Evolutionary conservation across 1,140 invertebrate genomes (phyloP), one percentile per base, ranked within the genome.

Genomic region (Aplysia californica): DNA sequence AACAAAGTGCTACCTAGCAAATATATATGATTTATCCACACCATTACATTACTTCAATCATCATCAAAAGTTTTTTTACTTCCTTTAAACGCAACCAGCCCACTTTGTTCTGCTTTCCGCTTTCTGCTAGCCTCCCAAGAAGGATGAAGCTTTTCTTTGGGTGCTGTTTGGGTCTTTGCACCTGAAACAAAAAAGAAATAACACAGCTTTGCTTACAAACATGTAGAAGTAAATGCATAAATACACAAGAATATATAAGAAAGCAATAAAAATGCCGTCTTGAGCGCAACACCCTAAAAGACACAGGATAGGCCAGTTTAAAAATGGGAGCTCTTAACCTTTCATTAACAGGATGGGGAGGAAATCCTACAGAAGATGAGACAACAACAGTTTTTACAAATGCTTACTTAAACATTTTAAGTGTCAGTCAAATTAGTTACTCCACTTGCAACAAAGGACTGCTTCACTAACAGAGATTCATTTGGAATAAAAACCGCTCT

Each of bases 91-190:
- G 55, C 58, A 38, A n/a, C 33, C 15, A 72, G 10, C 3, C 56
- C 36, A 72, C 70, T 72, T 58, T 72, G 70, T 38, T 72, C 70
- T 38, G 70, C 70, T 72, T 64, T 72, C 0, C 70, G 55, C 41
- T 61, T 72, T 26, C 41, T 72, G 36, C 70, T 72, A 2, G 70
- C 70, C 39, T 72, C 70, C 70, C 70, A 72, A 1, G 70, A 72
- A 2, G 70, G 70, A 41, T 72, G 70, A 5, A 72, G 58, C 56
- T 72, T 72, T 72, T 72, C 70, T 23, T 10, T 15, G 10, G 44
- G n/a, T 50, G 44, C 10, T 15, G n/a, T 50, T 50, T 50, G 44
- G 44, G 1, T 33, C 23, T 18, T 18, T 1, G 36, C n/a, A 68
- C n/a, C 33, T 4, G 36, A 35, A 36, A 31, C 29, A 5, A 64